Evolutionary conservation across 2,113 vertebrate species (phyloP).

Genomic region (Hemibagrus wyckioides): DNA sequence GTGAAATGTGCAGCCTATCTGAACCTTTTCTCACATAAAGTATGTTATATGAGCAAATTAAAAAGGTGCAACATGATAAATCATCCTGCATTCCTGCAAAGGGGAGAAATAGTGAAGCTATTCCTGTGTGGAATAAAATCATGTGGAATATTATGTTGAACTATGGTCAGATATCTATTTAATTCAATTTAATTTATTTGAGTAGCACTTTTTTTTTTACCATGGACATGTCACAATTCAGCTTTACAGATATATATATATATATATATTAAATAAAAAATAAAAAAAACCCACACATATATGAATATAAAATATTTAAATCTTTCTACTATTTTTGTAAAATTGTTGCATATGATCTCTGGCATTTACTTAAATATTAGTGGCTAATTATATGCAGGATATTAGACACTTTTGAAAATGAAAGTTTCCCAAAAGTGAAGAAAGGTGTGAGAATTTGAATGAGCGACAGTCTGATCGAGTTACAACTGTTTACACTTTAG

Average conservation of each 20-base stretch:
- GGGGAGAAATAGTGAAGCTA: neutral
- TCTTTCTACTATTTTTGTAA: neutral
- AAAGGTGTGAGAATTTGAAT: neutral
- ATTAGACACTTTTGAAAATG: neutral
- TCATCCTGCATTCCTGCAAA: fast-evolving
- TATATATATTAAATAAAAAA: too few species aligned
- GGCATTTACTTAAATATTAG: neutral
- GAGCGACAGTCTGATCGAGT: neutral
- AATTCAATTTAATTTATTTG: too few species aligned
- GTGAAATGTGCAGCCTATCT: neutral
- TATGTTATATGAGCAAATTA: too few species aligned
- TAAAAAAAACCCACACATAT: too few species aligned
- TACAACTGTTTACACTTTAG: neutral
- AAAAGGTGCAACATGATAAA: too few species aligned
- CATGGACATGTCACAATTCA: too few species aligned
- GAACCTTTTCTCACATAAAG: neutral
- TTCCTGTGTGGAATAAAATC: neutral
- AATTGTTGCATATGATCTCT: neutral
- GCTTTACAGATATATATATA: too few species aligned
- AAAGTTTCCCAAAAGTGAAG: neutral
- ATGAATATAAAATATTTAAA: too few species aligned
- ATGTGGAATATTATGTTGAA: neutral
- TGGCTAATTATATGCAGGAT: neutral
- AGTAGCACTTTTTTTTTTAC: too few species aligned
- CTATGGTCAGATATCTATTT: neutral